Evolutionary conservation across 1,140 invertebrate genomes (phyloP), one percentile per base, ranked within the genome.

Genomic region (Acromyrmex echinatior): DNA sequence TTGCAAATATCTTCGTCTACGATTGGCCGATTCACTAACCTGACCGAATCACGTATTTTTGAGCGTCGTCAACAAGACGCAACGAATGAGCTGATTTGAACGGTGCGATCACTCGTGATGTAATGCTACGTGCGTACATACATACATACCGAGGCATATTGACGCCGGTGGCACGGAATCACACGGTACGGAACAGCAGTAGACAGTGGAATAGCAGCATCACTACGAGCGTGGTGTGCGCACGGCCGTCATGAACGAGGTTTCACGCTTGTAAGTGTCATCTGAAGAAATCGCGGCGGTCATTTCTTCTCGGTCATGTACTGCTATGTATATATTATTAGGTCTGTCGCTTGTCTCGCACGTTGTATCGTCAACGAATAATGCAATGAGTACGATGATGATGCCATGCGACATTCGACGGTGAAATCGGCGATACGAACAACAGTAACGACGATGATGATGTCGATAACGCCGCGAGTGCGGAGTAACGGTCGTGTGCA

Each of bases 111-210:
- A 3, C 14, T 16, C 49, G n/a, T 58, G 88, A 87, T 90, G 88
- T 90, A 90, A 90, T 63, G 71, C 87, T 87, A 84, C 63, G 85
- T 62, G 78, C 65, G 18, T 56, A 56, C 53, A 9, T 58, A 58
- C 56, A 58, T n/a, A 56, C 5, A 16, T 65, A 88, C 77, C 18
- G 87, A 45, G 49, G 60, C 39, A 16, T 80, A 87, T 85, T 86
- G 74, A 89, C 76, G 84, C 86, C 87, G 88, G 74, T 76, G 18
- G 45, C 68, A 79, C 62, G 58, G 12, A 21, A 76, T 85, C 39
- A 45, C 39, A 63, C 79, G 16, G 39, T 56, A 82, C 58, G 35
- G 14, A 21, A 62, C 58, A 35, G 14, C 21, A 62, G 39, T 58
- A 45, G 28, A 10, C 39, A 77, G 14, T 58, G 39, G 3, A 51